phyloP scores from a whole-genome alignment of 1,140 invertebrate species.

The Zaprionus vittiger region DNA sequence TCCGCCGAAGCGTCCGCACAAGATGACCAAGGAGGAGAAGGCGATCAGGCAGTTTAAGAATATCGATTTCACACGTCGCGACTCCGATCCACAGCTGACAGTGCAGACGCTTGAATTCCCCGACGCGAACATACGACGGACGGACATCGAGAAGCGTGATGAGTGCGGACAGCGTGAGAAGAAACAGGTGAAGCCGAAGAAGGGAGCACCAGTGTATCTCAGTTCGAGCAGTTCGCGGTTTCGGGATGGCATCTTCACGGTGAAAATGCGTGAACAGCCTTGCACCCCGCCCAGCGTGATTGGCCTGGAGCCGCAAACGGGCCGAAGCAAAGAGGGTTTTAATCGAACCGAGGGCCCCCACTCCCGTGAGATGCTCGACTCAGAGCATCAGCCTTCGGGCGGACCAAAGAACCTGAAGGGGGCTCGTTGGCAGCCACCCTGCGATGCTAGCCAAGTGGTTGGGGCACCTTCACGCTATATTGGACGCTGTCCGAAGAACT shows the following conservation, averaged over 20 bases:
- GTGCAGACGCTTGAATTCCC: slow-evolving; percentile 69
- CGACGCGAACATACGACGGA: slow-evolving; percentile 58
- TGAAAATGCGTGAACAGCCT: slow-evolving; percentile 43
- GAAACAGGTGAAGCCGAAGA: slow-evolving; percentile 24
- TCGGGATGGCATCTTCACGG: slow-evolving; percentile 58
- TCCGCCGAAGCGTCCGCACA: slow-evolving; percentile 40
- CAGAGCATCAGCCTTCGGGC: slow-evolving; percentile 43
- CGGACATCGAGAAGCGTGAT: slow-evolving; percentile 53
- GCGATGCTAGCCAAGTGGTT: slow-evolving; percentile 62
- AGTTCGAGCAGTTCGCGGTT: slow-evolving; percentile 63
- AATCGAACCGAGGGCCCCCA: not conserved
- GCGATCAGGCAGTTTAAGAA: slow-evolving; percentile 64
- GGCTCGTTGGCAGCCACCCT: slow-evolving; percentile 64
- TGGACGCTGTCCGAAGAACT: slow-evolving; percentile 65
- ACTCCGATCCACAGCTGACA: slow-evolving; percentile 50
- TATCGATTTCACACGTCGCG: slow-evolving; percentile 57
- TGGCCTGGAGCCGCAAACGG: not conserved
- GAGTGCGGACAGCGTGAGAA: slow-evolving; percentile 53
- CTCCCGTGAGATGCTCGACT: slow-evolving; percentile 66
- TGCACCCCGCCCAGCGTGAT: slow-evolving; percentile 31
- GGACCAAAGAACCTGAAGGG: slow-evolving; percentile 44
- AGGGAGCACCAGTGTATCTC: slow-evolving; percentile 19
- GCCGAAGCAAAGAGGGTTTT: not conserved
- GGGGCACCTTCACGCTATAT: slow-evolving; percentile 58
- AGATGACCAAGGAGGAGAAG: slow-evolving; percentile 34